Conservation (phyloP, 2,797 vertebrate genomes). For the Ficedula albicollis region DNA sequence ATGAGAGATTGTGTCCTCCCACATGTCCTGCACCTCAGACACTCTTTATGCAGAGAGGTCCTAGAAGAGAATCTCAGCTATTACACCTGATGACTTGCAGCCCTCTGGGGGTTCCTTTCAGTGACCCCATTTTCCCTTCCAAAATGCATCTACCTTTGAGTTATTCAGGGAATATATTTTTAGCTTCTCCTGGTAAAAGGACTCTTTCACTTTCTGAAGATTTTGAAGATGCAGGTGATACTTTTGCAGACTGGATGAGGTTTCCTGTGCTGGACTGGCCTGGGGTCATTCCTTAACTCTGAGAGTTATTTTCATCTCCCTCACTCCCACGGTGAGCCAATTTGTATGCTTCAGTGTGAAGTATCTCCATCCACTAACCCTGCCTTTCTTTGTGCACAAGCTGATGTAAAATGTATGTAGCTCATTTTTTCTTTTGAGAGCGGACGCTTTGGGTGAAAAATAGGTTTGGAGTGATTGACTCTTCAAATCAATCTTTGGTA, state of each 20-base stretch:
- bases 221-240: not conserved
- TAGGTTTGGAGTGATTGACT: not conserved
- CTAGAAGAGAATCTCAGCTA: not conserved
- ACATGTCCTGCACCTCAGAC: not conserved
- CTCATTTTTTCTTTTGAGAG: not conserved
- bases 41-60: not conserved
- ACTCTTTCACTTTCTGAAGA: not conserved
- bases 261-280: not conserved
- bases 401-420: constrained; percentile 25
- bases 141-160: not conserved
- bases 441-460: not conserved
- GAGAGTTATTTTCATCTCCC: not conserved
- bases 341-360: not conserved
- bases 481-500: not conserved
- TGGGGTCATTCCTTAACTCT: not conserved
- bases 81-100: not conserved
- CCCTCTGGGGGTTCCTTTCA: not conserved
- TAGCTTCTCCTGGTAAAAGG: not conserved
- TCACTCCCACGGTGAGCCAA: not conserved
- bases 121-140: not conserved
- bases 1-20: not conserved
- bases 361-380: not conserved
- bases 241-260: not conserved
- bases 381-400: not conserved
- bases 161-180: not conserved